Base-by-base conservation (phyloP, 2,113 vertebrate genomes). In the Mandrillus leucophaeus region DNA sequence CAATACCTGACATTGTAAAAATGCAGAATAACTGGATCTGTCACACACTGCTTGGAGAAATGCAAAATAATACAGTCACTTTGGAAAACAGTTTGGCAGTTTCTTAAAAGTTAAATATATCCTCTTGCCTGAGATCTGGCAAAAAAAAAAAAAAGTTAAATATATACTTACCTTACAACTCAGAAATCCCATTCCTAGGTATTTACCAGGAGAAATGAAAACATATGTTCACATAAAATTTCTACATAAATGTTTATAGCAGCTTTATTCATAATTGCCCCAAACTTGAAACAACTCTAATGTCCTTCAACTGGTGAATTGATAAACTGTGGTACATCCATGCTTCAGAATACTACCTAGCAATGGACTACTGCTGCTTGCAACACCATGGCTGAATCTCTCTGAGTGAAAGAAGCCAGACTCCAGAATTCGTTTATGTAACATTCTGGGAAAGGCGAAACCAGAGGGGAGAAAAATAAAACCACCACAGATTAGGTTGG, bases 71-170 rank as follows among this genome's bases (percentile, higher is more conserved):
- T 43, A 18, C 9, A 91, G 48, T 25, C 59, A 72, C 43, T 59
- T 70, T 55, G 76, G 68, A 78, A 92, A 73, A 88, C 18, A 75
- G 57, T 43, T 93, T 68, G 66, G 78, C 59, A 91, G 45, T 93
- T 96, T 95, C 68, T 70, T 80, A 40, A 85, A 91, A 90, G 75
- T 64, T 90, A 96, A 87, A 90, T 92, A 86, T 78, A 40, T 23
- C 13, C 61, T 32, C 61, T 32, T 64, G 61, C 61, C 27, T 64
- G 61, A 30, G 61, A 64, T 64, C 61, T 64, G 61, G 61, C 30
- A 32, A 64, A 12, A 12, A 64, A 30, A 61, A 64, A 64, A 64
- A 40, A 85, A 88, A 90, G 75, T 70, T 90, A 96, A 87, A 90
- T 94, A 79, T 78, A 40, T 23, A 79, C 23, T 70, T 93, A 75